These are phyloP conservation scores for Drosophila prosaltans DNA, from an alignment of 1,140 invertebrate genomes.

Conservation along the genomic window DNA sequence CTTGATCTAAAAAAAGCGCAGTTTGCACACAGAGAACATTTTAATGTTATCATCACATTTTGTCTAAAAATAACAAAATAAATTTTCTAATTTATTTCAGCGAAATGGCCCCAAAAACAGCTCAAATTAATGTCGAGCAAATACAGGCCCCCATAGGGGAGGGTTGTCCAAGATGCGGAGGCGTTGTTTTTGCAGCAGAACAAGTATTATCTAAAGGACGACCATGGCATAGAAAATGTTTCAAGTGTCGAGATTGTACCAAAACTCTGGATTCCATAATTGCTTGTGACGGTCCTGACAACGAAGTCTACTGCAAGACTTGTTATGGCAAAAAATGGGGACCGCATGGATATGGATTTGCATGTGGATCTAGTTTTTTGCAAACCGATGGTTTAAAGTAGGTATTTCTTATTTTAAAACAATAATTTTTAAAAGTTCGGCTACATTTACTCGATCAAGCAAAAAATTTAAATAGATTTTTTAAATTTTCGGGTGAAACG, in stretches of 20 bases:
- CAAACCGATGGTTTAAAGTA: constrained; percentile 93
- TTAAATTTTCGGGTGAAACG: too few species aligned
- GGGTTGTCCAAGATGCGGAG: constrained; percentile 94
- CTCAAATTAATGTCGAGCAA: constrained; percentile 90
- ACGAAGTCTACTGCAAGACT: constrained; percentile 91
- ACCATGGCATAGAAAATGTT: constrained; percentile 99
- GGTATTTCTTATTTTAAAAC: background rate
- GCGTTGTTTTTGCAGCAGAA: constrained; percentile 95
- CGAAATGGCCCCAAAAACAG: constrained; percentile 71
- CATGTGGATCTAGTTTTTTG: constrained; percentile 96
- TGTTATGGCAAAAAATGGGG: constrained; percentile 93
- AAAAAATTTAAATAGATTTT: too few species aligned
- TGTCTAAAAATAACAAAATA: too few species aligned
- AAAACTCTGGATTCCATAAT: constrained; percentile 96
- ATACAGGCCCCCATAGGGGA: constrained; percentile 92
- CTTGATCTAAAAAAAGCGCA: too few species aligned
- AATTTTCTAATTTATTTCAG: constrained; percentile 13
- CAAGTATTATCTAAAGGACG: constrained; percentile 93
- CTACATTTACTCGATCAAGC: too few species aligned
- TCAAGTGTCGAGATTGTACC: constrained; percentile 96
- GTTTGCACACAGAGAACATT: background rate
- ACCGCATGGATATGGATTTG: constrained; percentile 97
- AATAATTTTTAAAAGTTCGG: too few species aligned
- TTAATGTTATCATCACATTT: background rate
- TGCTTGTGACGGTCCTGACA: constrained; percentile 95